Conservation (phyloP, 2,888 invertebrate genomes). For the Gibbula magus region DNA sequence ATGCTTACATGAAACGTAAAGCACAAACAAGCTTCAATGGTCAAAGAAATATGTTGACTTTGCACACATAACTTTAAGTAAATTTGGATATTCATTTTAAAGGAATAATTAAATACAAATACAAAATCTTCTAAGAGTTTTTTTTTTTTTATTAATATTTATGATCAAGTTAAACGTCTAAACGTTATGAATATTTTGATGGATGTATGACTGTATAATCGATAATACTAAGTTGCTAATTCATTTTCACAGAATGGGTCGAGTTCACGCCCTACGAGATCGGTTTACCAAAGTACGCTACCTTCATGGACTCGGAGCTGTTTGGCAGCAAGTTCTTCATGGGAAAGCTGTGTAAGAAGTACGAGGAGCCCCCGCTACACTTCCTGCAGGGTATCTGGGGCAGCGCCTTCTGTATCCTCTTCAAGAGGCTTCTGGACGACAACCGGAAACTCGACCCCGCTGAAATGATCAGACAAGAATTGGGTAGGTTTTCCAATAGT, state of each 20-base stretch:
- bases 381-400: conserved; percentile 77
- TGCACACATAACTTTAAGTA: no score
- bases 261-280: conserved; percentile 77
- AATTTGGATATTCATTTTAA: no score
- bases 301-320: conserved; percentile 74
- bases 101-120: no score
- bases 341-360: conserved; percentile 71
- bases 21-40: no score
- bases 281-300: conserved; percentile 76
- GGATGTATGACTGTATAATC: no score
- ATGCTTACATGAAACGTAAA: no score
- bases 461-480: conserved; percentile 67
- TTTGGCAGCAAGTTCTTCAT: conserved; percentile 76
- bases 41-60: no score
- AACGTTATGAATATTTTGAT: no score
- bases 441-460: conserved; percentile 68
- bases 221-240: not conserved
- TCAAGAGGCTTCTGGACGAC: conserved; percentile 74
- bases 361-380: conserved; percentile 75
- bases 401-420: conserved; percentile 76
- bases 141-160: no score
- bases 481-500: conserved; percentile 49
- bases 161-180: no score
- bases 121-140: no score
- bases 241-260: conserved; percentile 74